Conservation (phyloP, 1,140 invertebrate species). For the Chironomus tepperi region DNA sequence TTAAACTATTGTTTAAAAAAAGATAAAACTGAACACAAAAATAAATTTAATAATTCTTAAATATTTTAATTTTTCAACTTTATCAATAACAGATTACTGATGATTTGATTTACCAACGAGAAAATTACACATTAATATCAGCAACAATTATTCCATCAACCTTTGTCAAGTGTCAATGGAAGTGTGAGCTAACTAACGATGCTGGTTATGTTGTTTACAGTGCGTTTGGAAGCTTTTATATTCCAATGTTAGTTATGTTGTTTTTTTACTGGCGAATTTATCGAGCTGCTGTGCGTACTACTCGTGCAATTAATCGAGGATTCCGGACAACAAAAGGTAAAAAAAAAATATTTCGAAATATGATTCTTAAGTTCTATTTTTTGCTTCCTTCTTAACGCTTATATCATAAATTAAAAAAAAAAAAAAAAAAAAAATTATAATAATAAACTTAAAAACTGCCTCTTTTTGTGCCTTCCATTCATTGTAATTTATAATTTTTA, state of each 20-base stretch:
- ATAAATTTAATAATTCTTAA: no score
- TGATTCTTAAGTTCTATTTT: no score
- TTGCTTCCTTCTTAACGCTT: no score
- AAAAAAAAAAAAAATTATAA: no score
- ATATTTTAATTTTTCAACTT: no score
- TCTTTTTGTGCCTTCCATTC: no score
- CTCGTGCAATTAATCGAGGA: constrained; percentile 62
- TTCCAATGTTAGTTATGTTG: constrained; percentile 89
- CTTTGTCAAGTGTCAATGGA: constrained; percentile 56
- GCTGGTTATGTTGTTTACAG: constrained; percentile 84
- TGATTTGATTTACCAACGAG: constrained; percentile 26
- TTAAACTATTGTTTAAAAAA: no score
- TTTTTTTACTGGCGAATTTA: constrained; percentile 86
- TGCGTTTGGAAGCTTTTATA: constrained; percentile 83
- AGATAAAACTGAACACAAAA: no score
- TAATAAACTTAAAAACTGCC: no score
- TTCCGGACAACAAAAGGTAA: constrained; percentile 83
- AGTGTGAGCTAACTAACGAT: constrained; percentile 85
- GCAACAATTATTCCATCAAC: constrained; percentile 31
- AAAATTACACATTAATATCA: constrained; percentile 30
- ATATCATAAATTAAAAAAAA: no score
- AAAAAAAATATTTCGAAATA: constrained; percentile 27
- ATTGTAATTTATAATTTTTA: no score
- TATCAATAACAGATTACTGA: constrained; percentile 27
- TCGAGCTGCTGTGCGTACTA: constrained; percentile 64